A percentile compares a stretch with the other conserved stretches of the same genome.
phyloP scores from a whole-genome alignment of 2,888 invertebrate species.

The Acanthosepion pharaonis region DNA sequence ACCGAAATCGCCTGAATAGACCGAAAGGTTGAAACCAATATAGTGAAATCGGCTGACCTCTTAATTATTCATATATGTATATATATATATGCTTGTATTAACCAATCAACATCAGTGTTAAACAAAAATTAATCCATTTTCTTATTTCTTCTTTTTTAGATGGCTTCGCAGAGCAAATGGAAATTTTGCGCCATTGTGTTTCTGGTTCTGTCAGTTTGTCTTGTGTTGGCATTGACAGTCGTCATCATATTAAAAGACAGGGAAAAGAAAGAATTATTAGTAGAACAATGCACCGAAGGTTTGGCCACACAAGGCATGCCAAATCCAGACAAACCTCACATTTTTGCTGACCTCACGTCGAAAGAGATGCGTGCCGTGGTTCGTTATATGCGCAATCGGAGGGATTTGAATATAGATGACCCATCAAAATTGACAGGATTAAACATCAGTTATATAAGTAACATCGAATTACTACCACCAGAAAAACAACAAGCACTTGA shows the following conservation, averaged over 20 bases:
- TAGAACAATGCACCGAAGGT: conserved; percentile 35
- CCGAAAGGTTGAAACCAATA: too few species aligned
- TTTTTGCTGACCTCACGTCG: conserved; percentile 35
- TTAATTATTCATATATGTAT: too few species aligned
- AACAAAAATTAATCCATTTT: background rate
- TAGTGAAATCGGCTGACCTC: too few species aligned
- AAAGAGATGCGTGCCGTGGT: conserved; percentile 38
- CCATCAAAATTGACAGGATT: background rate
- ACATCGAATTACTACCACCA: conserved; percentile 49
- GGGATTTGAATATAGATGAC: background rate
- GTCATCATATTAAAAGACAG: background rate
- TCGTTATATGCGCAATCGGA: background rate
- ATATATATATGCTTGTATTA: too few species aligned
- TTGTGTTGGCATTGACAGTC: background rate
- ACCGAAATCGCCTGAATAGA: too few species aligned
- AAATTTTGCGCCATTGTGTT: conserved; percentile 6
- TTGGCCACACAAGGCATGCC: background rate
- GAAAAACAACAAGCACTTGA: conserved; percentile 55
- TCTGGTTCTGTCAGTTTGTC: background rate
- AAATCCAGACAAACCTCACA: conserved; percentile 35
- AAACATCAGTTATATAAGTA: background rate
- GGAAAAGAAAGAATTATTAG: background rate
- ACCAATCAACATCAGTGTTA: too few species aligned
- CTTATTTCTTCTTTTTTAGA: background rate
- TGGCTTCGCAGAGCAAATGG: conserved; percentile 36